These are phyloP conservation scores for Nycticorax nycticorax DNA, from an alignment of 2,113 vertebrate species.

Conservation along the genomic window DNA sequence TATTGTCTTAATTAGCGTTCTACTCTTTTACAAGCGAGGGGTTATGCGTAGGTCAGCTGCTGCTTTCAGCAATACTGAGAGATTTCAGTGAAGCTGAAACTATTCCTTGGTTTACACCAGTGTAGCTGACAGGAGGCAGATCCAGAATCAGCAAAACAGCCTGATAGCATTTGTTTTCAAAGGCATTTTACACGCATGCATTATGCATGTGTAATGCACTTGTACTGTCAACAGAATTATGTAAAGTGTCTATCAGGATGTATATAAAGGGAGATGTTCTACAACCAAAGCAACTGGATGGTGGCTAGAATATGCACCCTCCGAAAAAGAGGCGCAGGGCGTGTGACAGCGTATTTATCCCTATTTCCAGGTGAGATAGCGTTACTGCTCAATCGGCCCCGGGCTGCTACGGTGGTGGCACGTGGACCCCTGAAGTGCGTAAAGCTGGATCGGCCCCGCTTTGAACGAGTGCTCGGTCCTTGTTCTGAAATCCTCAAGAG, in stretches of 20 bases:
- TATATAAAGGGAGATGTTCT: not conserved
- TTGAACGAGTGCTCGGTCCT: conserved; percentile 93
- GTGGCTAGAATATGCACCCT: not conserved
- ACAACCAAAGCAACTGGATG: not conserved
- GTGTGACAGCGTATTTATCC: not conserved
- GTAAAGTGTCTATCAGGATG: conserved; percentile 42
- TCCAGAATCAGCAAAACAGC: conserved; percentile 19
- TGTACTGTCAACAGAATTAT: conserved; percentile 46
- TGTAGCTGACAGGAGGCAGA: conserved; percentile 25
- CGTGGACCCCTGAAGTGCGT: conserved; percentile 93
- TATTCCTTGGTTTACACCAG: not conserved
- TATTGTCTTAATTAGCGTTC: not conserved
- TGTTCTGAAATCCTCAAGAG: conserved; percentile 97
- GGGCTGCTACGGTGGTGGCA: conserved; percentile 93
- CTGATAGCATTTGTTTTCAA: conserved; percentile 53
- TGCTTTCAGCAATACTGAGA: not conserved
- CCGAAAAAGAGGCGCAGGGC: not conserved
- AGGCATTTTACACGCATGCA: conserved; percentile 53
- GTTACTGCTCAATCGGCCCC: conserved; percentile 89
- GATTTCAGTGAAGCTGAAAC: not conserved
- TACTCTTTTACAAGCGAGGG: not conserved
- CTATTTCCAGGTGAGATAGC: conserved; percentile 88
- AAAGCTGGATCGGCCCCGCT: conserved; percentile 94
- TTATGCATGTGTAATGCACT: conserved; percentile 50
- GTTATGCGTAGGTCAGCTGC: not conserved